Evolutionary conservation across 2,888 invertebrate species (phyloP), one percentile per base, ranked within the genome.

Genomic region (Nymphalis polychloros): DNA sequence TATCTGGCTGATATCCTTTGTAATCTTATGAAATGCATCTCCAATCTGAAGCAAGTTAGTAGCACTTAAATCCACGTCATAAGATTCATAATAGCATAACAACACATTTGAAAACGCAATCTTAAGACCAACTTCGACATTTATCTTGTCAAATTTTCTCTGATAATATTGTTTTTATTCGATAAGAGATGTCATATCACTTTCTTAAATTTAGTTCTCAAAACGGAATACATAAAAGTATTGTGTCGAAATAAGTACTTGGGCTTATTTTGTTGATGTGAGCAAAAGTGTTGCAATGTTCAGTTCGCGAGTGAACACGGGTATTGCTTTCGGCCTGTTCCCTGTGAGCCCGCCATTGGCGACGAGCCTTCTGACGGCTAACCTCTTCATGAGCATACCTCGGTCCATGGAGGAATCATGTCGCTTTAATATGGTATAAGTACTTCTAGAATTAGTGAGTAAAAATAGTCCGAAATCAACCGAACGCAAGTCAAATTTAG

Each of bases 261-360:
- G 31, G 31, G 2, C 16, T n/a, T 31, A n/a, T 53, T 23, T 23
- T 53, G 17, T 41, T 41, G 13, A 41, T 13, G 41, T 41, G 41
- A 13, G 3, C 27, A 10, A 13, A 23, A 20, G 16, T 23, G 4
- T 52, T 23, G 23, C 23, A 53, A 55, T 63, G 63, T 63, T 63
- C 23, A 16, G 47, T 4, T 35, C 63, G 63, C 53, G 63, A n/a
- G 35, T 41, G 52, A 55, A 53, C 47, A 23, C 63, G n/a, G 47
- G 63, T 17, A 46, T 63, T 16, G 63, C 63, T 53, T 23, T 69
- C 1, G 73, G 70, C 5, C 20, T 74, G 23, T 74, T 74, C 23
- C 74, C 74, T 5, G 53, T 71, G 8, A 70, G 63, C 31, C 74
- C 74, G 8, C 23, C 70, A 1, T 47, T 74, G 0, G 71, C 73